Base-by-base conservation (phyloP, 2,797 vertebrate genomes). In the Galagoides demidoff region DNA sequence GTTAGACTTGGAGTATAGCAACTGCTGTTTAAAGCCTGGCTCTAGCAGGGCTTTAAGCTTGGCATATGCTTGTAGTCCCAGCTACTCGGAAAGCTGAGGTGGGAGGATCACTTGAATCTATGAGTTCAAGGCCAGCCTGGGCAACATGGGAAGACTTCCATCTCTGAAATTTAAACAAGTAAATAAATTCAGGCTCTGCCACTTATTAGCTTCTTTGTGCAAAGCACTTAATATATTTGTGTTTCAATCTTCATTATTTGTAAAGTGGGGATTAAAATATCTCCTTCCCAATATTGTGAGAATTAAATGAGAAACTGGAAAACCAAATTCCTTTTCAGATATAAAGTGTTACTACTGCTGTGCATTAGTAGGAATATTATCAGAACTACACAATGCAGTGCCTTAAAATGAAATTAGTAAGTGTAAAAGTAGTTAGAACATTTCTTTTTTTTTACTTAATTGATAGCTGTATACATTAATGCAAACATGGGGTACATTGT, bases 171-270 rank as follows among this genome's bases (percentile, higher is more conserved):
- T 64, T 34, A 34, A 34, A 22, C 7, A 45, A 74, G 17, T 11
- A 71, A 25, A 74, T 88, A 64, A 93, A 82, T 49, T 10, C 57
- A 95, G 19, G 12, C 25, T 83, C 13, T 73, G 74, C 14, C 55
- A 81, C 59, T 74, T 94, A 59, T 23, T 71, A 43, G 45, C 76
- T 86, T 76, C 57, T 70, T 95, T 79, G 73, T 85, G 57, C 17
- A 89, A 83, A 85, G 25, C 63, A 73, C 37, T 90, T 77, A 52
- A 73, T 13, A 66, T 91, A 14, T 71, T 85, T 82, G 55, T 74
- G 74, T 83, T 94, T 97, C 31, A 66, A 52, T 85, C 83, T 88
- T 91, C 13, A 61, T 73, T 92, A 77, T 73, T 73, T 95, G 34
- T 71, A 84, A 86, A 52, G 90, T 90, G 68, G 57, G 4, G 55